phyloP scores from a whole-genome alignment of 2,113 vertebrate species.

The Cricetomys ansorgei region DNA sequence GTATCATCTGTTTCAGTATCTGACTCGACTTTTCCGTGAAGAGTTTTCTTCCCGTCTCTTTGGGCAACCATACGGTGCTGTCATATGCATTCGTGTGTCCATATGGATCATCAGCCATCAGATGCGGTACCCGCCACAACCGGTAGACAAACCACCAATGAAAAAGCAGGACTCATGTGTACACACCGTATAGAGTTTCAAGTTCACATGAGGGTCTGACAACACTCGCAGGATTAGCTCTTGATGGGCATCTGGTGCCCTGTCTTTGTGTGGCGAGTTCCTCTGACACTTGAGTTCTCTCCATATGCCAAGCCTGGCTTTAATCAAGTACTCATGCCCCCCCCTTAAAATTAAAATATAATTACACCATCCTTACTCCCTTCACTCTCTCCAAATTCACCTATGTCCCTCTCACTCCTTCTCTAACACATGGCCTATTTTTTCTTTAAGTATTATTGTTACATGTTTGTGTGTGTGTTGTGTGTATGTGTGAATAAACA shows the following conservation, averaged over 20 bases:
- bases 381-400: background rate
- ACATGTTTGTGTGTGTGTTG: background rate
- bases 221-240: background rate
- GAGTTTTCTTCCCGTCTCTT: background rate
- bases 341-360: background rate
- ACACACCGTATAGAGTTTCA: background rate
- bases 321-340: background rate
- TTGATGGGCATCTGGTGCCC: background rate
- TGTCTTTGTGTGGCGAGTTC: background rate
- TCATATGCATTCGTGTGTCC: background rate
- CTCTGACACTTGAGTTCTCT: background rate
- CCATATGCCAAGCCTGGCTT: background rate
- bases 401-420: background rate
- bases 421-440: background rate
- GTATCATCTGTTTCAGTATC: background rate
- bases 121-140: background rate
- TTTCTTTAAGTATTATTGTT: background rate
- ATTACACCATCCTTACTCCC: background rate
- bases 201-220: constrained; percentile 7
- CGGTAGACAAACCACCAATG: background rate
- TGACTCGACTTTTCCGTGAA: background rate
- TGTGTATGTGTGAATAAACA: background rate
- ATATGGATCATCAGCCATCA: background rate
- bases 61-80: background rate
- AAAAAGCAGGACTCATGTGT: background rate